Evolutionary conservation across 1,140 invertebrate species (phyloP), one percentile per base, ranked within the genome.

Genomic region (Bacillus rossius): DNA sequence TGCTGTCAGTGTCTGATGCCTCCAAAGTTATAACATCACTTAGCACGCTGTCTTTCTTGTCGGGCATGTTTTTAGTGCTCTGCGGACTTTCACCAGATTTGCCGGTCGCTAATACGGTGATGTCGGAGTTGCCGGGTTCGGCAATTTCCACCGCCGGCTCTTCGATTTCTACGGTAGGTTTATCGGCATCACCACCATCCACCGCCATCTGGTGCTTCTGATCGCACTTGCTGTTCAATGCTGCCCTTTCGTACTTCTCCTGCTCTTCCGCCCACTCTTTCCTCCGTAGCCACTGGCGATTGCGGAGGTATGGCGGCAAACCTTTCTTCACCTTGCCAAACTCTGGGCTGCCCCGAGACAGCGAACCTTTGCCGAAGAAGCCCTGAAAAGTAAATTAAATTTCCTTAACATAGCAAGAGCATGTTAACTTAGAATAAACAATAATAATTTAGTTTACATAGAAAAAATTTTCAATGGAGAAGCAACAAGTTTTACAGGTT

Each of bases 341-440:
- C 23, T 70, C 70, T 26, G 85, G 85, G 62, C 75, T 77, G 34
- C 81, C 80, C 40, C 81, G 75, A 0, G 84, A 87, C 10, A 79
- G 67, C 29, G 80, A 82, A 26, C 85, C 85, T 77, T 88, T 88
- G 1, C 88, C 87, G 75, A 86, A 90, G 70, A 77, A 86, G 8
- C 87, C 87, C 75, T 77, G 42, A 17, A 62, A 61, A 61, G 42
- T 54, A 55, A 61, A 1, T 23, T 14, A 48, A 16, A 23, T 19
- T 17, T 19, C 3, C 19, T 7, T 17, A 8, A 26, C 8, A 51
- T 10, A 3, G 37, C 10, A 19, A 10, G 13, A 19, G 10, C 16
- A 0, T 50, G 17, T n/a, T 23, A 50, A 23, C 16, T 7, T 8
- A 25, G 1, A 2, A 25, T 10, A 7, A 45, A 45, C 37, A 25